Base-by-base conservation (phyloP, 2,888 invertebrate genomes). In the Zootermopsis nevadensis region DNA sequence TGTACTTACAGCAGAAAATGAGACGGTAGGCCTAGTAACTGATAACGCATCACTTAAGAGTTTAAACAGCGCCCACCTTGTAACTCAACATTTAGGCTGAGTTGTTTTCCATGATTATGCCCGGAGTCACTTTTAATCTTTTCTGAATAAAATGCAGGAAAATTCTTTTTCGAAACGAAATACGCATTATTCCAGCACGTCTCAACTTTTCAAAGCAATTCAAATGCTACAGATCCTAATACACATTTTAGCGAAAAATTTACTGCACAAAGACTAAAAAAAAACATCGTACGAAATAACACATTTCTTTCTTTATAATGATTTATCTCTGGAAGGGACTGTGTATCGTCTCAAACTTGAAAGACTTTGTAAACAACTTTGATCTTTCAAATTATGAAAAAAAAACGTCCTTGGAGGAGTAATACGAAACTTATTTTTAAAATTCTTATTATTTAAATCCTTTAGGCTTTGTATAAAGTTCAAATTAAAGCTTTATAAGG, bases 301-400 rank as follows among this genome's bases (percentile, higher is more conserved):
- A n/a, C n/a, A n/a, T 15, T 24, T 27, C 60, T 60, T 60, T 60
- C 7, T 27, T 60, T 48, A 15, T 15, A 60, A 60, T 24, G 60
- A 60, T n/a, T 60, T 60, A 27, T 27, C 7, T 60, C 60, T 8
- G 31, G 69, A 33, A 33, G 27, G 27, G 19, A 33, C 31, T 33
- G 69, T 27, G 60, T 69, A 69, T 69, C 69, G 4, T 31, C 69
- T 31, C 33, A 69, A 48, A 69, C 69, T 33, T 69, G 69, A 69
- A 69, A 69, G 33, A 12, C 30, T 22, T 22, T 22, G 30, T 33
- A 69, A 19, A 33, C 33, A 69, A 69, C 69, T 69, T 69, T 69
- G 69, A 69, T 69, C 69, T 69, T 31, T 6, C 19, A 69, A 69
- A 69, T 69, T 69, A 69, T 60, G 27, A 60, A 3, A 15, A 42